A percentile compares a stretch with the other conserved stretches of the same genome.
These are phyloP conservation scores for Cryptocheilus praepositus DNA, from an alignment of 2,888 invertebrate genomes.

Conservation along the genomic window DNA sequence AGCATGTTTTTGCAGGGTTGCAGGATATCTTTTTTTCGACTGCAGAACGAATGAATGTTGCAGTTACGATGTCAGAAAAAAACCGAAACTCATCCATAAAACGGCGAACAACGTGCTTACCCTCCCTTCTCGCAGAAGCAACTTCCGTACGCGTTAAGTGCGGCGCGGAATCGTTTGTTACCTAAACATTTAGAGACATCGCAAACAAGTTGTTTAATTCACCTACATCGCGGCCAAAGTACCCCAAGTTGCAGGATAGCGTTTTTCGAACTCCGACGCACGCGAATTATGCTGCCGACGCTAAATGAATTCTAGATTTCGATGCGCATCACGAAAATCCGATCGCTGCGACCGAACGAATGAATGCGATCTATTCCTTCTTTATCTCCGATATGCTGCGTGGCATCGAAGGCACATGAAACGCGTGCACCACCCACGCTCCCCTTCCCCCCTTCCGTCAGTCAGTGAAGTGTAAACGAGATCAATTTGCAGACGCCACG, in stretches of 20 bases:
- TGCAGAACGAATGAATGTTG: no score
- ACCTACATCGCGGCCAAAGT: constrained; percentile 20
- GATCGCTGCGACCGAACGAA: not conserved
- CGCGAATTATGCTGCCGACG: not conserved
- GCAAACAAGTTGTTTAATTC: constrained; percentile 65
- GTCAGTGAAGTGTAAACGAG: constrained; percentile 65
- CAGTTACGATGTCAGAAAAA: no score
- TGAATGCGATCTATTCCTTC: constrained; percentile 32
- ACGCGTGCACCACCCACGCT: constrained; percentile 59
- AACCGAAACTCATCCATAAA: no score
- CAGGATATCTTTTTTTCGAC: no score
- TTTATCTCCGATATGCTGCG: constrained; percentile 41
- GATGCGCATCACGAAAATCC: not conserved
- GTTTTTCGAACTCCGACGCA: not conserved
- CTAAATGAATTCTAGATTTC: not conserved
- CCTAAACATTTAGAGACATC: constrained; percentile 64
- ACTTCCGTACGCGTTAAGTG: constrained; percentile 35
- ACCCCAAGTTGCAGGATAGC: not conserved
- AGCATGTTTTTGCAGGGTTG: no score
- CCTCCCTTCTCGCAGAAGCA: no score
- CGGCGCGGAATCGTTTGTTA: constrained; percentile 61
- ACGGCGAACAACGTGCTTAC: no score
- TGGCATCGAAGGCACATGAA: constrained; percentile 43
- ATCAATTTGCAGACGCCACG: constrained; percentile 62
- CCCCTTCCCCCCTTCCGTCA: constrained; percentile 43